Conservation (phyloP, 1,140 invertebrate species). For the Zaprionus vittiger region DNA sequence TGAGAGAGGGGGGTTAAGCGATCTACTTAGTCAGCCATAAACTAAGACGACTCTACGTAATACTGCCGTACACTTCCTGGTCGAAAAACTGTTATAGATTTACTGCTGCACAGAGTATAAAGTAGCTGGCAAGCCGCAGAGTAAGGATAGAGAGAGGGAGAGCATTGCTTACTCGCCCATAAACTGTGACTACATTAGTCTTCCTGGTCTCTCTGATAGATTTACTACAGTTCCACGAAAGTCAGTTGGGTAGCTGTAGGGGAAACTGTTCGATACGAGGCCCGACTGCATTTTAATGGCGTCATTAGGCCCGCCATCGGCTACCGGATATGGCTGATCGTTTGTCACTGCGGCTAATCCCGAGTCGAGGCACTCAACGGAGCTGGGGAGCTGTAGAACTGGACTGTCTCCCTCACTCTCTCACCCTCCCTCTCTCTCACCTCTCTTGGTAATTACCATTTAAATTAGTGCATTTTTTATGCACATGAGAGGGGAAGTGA, state of each 20-base stretch:
- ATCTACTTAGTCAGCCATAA: slow-evolving; percentile 1
- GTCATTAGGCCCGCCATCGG: slow-evolving; percentile 71
- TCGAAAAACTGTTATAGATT: neutral
- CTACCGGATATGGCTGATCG: slow-evolving; percentile 80
- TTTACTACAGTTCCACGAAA: slow-evolving; percentile 3
- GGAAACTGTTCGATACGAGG: slow-evolving; percentile 9
- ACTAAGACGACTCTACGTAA: neutral
- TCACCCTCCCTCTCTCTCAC: neutral
- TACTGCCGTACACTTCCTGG: neutral
- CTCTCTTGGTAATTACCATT: slow-evolving; percentile 65
- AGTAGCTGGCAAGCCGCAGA: neutral
- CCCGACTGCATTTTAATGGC: slow-evolving; percentile 72
- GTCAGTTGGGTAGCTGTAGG: neutral
- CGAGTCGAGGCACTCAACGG: slow-evolving; percentile 15
- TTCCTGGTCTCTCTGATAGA: neutral
- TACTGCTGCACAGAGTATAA: neutral
- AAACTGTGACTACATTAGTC: neutral
- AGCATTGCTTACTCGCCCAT: neutral
- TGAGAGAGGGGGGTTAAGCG: neutral
- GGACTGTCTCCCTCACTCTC: slow-evolving; percentile 15
- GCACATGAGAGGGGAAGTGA: slow-evolving; percentile 28
- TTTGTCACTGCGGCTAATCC: slow-evolving; percentile 71
- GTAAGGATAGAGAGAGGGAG: neutral
- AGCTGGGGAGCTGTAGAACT: neutral
- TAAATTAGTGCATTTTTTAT: slow-evolving; percentile 78